Evolutionary conservation across 2,888 invertebrate species (phyloP).

Genomic region (Byasa hedistus): DNA sequence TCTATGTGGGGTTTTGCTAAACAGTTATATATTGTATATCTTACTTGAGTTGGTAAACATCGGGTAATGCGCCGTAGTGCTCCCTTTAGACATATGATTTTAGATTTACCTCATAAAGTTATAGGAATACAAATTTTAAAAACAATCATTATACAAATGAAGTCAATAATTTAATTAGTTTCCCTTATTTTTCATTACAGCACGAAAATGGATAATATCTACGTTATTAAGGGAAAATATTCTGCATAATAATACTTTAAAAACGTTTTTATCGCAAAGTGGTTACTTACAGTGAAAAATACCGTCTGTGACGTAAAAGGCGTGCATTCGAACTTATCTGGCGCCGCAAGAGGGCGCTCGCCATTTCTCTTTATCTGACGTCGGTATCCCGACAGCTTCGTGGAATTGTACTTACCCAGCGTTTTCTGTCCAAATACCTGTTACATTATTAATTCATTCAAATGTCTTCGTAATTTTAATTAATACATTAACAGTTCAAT

Average conservation of each 20-base stretch:
- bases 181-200: neutral
- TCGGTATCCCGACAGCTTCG: conserved; percentile 26
- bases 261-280: conserved; percentile 18
- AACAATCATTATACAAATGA: too few species aligned
- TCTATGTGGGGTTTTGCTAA: too few species aligned
- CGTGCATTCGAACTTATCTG: conserved; percentile 31
- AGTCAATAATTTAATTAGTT: too few species aligned
- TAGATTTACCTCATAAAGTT: too few species aligned
- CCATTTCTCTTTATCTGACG: conserved; percentile 36
- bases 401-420: conserved; percentile 29
- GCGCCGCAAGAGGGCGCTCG: conserved; percentile 31
- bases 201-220: neutral
- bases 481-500: neutral
- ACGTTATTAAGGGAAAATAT: neutral
- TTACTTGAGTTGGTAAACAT: too few species aligned
- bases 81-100: too few species aligned
- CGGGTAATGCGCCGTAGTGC: too few species aligned
- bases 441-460: conserved; percentile 11
- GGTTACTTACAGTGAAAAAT: conserved; percentile 27
- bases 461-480: neutral
- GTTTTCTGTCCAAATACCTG: conserved; percentile 15
- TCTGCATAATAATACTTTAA: neutral
- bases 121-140: too few species aligned
- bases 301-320: conserved; percentile 28
- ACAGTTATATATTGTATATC: too few species aligned